A percentile compares a stretch with the other conserved stretches of the same genome.
Conservation (phyloP, 2,113 vertebrate species). For the Vulpes ferrilata region DNA sequence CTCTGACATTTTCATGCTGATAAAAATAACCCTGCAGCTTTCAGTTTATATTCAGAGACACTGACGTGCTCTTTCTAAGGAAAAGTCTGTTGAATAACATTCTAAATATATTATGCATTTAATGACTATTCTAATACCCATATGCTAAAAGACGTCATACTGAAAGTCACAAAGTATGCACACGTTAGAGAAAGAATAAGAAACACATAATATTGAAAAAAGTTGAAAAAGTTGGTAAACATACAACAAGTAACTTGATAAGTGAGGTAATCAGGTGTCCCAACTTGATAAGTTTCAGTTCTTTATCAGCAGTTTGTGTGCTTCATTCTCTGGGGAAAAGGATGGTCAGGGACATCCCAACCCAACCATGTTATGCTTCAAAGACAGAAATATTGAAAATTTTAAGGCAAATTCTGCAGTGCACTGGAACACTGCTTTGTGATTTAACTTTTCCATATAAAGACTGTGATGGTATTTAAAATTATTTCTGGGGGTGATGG, state of each 20-base stretch:
- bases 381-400: not conserved
- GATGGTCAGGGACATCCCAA: not conserved
- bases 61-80: not conserved
- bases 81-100: not conserved
- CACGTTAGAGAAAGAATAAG: not conserved
- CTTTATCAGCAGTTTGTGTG: not conserved
- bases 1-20: slow-evolving; percentile 6
- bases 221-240: not conserved
- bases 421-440: not conserved
- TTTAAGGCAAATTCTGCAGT: not conserved
- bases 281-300: not conserved
- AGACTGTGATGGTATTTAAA: not conserved
- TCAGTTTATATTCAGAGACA: not conserved
- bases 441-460: not conserved
- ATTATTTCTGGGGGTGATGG: not conserved
- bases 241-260: not conserved
- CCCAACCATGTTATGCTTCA: not conserved
- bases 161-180: not conserved
- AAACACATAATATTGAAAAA: not conserved
- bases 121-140: not conserved
- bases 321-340: not conserved
- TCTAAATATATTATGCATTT: not conserved
- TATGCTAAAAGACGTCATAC: not conserved
- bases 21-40: not conserved
- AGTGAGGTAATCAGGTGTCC: not conserved